Evolutionary conservation across 2,113 vertebrate genomes (phyloP).

Genomic region (Agelaius tricolor): DNA sequence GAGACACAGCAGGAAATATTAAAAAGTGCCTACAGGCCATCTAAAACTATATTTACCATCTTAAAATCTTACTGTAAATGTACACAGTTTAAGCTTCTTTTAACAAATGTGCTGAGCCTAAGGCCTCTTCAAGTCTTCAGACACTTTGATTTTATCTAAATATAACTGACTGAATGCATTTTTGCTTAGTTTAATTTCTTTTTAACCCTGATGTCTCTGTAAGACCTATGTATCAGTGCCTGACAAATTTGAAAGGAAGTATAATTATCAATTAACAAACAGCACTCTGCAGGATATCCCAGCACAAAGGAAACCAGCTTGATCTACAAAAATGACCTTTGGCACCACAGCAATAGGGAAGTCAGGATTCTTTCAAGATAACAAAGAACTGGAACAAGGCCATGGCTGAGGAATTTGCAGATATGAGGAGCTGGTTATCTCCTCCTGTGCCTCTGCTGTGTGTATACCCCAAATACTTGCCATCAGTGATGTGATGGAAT

Average conservation of each 20-base stretch:
- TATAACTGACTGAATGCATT: neutral
- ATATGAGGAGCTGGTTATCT: conserved; percentile 58
- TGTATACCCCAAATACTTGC: neutral
- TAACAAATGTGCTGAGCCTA: neutral
- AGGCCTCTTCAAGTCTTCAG: neutral
- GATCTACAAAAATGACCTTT: conserved; percentile 31
- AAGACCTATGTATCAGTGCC: neutral
- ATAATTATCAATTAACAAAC: conserved; percentile 20
- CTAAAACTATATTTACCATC: neutral
- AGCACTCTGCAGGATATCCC: conserved; percentile 5
- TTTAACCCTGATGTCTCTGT: neutral
- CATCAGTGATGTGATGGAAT: conserved; percentile 28
- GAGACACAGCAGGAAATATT: neutral
- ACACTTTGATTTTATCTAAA: neutral
- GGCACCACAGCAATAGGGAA: neutral
- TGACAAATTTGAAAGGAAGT: conserved; percentile 26
- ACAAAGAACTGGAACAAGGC: conserved; percentile 13
- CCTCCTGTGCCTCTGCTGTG: neutral
- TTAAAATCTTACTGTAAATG: neutral
- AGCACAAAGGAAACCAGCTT: neutral
- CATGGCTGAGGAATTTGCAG: conserved; percentile 54
- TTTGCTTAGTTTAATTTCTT: neutral
- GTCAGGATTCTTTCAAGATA: conserved; percentile 26
- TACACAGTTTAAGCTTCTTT: neutral
- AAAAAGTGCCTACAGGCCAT: neutral